A percentile compares a stretch with the other conserved stretches of the same genome.
Evolutionary conservation across 2,113 vertebrate genomes (phyloP).

Genomic region (Neolamprologus tretocephalus): DNA sequence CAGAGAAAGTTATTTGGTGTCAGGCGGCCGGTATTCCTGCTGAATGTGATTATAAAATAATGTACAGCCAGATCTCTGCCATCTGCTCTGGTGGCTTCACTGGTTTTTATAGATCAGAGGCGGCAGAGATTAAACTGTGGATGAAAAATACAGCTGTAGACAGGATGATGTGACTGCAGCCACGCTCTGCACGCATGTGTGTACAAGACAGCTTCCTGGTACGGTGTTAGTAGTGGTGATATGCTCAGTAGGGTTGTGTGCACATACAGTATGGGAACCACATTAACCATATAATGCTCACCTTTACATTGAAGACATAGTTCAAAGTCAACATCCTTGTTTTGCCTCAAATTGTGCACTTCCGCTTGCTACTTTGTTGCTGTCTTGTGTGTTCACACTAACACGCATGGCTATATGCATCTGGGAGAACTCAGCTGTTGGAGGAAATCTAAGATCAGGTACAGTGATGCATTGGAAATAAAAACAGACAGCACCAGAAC

Average conservation of each 20-base stretch:
- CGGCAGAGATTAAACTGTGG: not conserved
- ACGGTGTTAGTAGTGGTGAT: not conserved
- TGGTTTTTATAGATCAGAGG: not conserved
- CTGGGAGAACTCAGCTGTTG: not conserved
- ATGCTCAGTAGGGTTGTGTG: not conserved
- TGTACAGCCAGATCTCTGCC: not conserved
- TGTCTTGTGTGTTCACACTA: not conserved
- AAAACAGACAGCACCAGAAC: not conserved
- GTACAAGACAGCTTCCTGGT: not conserved
- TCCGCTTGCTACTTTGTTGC: not conserved
- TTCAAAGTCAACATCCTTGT: not conserved
- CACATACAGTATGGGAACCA: fast-evolving
- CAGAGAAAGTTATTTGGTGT: not conserved
- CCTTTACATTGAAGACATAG: not conserved
- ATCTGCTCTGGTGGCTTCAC: conserved; percentile 5
- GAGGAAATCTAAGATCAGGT: not conserved
- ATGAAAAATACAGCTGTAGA: not conserved
- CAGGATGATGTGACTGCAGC: not conserved
- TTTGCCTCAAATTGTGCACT: not conserved
- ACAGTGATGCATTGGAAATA: fast-evolving
- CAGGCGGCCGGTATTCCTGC: not conserved
- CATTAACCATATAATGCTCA: not conserved
- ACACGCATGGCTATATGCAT: not conserved
- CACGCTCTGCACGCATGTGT: not conserved
- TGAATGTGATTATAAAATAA: conserved; percentile 12